Evolutionary conservation across 2,797 vertebrate species (phyloP).

Genomic region (Meriones psammophilus): DNA sequence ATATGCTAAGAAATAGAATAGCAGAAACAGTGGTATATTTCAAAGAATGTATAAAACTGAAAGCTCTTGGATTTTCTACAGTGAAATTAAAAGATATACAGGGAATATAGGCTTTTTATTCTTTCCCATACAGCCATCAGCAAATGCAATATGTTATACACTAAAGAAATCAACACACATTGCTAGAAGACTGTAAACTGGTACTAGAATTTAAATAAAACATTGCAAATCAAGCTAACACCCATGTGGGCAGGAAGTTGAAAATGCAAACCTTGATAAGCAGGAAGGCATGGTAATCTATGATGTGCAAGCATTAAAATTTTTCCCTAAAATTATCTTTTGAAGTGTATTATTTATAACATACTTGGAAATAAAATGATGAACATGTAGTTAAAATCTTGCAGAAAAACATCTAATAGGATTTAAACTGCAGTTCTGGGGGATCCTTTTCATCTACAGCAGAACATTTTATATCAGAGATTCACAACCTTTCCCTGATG

Average conservation of each 20-base stretch:
- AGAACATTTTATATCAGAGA: slow-evolving; percentile 55
- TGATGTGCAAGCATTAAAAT: background rate
- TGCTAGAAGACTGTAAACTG: background rate
- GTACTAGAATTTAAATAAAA: background rate
- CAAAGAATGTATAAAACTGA: background rate
- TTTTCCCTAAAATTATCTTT: background rate
- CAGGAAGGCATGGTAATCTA: background rate
- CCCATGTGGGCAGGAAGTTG: background rate
- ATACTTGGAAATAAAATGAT: background rate
- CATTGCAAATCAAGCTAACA: background rate
- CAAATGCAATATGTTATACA: background rate
- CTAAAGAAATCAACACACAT: background rate
- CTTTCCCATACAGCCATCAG: background rate
- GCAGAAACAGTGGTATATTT: background rate
- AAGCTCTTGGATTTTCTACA: background rate
- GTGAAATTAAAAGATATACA: background rate
- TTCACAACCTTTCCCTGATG: background rate
- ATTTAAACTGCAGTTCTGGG: slow-evolving; percentile 59
- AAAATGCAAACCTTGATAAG: slow-evolving; percentile 9
- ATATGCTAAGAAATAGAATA: background rate
- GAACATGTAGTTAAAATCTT: background rate
- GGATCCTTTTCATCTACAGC: slow-evolving; percentile 26
- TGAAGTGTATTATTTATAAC: background rate
- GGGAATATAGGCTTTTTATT: background rate
- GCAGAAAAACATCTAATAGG: slow-evolving; percentile 21